Conservation (phyloP, 2,113 vertebrate genomes). For the Piaya cayana region DNA sequence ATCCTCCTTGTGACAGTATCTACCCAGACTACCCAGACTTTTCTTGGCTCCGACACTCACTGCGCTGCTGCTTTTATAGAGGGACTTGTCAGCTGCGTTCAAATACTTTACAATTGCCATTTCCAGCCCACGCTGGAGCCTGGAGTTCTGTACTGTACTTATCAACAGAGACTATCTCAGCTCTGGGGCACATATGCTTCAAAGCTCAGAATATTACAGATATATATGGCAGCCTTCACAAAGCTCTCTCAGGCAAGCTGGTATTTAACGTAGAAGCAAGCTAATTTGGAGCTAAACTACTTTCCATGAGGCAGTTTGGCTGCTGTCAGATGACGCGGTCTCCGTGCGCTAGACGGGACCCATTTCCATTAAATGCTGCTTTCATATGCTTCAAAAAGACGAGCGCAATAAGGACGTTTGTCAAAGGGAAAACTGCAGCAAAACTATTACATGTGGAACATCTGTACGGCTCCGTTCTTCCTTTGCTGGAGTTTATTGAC, state of each 20-base stretch:
- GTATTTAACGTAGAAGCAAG: conserved; percentile 83
- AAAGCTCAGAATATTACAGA: conserved; percentile 77
- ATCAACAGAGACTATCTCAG: conserved; percentile 66
- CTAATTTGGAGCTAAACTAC: conserved; percentile 81
- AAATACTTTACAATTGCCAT: conserved; percentile 73
- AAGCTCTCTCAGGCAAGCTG: conserved; percentile 81
- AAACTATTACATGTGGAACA: conserved; percentile 79
- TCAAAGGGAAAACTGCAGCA: conserved; percentile 82
- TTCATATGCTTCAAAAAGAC: conserved; percentile 76
- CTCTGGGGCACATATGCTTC: conserved; percentile 79
- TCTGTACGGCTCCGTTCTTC: conserved; percentile 73
- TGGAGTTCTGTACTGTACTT: conserved; percentile 72
- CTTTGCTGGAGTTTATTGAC: conserved; percentile 79
- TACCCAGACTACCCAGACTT: background rate
- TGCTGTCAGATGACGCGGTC: conserved; percentile 77
- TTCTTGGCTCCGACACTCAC: background rate
- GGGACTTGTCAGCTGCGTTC: conserved; percentile 52
- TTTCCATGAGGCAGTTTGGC: conserved; percentile 81
- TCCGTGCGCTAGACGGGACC: conserved; percentile 68
- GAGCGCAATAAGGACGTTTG: conserved; percentile 77
- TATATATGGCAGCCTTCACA: conserved; percentile 73
- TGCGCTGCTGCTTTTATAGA: conserved; percentile 42
- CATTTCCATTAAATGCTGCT: conserved; percentile 81
- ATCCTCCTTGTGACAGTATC: background rate
- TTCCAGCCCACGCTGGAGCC: conserved; percentile 63